These are phyloP conservation scores for Panopea generosa DNA, from an alignment of 2,888 invertebrate genomes.

Conservation along the genomic window DNA sequence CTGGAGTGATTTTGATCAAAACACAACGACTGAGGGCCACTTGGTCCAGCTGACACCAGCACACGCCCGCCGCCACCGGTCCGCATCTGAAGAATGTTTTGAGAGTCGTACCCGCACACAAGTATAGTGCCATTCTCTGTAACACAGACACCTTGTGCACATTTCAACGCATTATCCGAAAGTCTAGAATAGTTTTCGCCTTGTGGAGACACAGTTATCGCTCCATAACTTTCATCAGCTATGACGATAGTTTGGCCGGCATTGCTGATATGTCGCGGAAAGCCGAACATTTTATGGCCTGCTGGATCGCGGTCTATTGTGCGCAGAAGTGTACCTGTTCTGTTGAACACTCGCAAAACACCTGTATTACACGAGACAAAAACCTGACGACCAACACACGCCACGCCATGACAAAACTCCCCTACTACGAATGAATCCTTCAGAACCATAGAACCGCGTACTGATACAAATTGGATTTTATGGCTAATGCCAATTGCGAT, in stretches of 20 bases:
- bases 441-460: not conserved
- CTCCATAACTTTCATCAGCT: constrained; percentile 18
- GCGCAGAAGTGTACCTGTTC: constrained; percentile 7
- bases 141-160: constrained; percentile 4
- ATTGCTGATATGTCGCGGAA: constrained; percentile 16
- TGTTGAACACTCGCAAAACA: constrained; percentile 16
- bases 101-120: not conserved
- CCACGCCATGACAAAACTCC: constrained; percentile 23
- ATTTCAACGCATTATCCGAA: not conserved
- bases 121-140: not conserved
- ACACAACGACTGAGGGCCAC: too few relatives aligned
- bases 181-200: not conserved
- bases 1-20: too few relatives aligned
- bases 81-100: not conserved
- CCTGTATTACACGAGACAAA: constrained; percentile 24
- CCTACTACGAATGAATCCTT: constrained; percentile 17
- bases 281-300: constrained; percentile 16
- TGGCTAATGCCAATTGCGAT: constrained; percentile 8
- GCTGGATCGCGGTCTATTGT: not conserved
- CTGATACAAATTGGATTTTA: constrained; percentile 25
- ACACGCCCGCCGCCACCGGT: too few relatives aligned
- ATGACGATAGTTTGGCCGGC: not conserved
- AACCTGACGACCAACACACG: constrained; percentile 3
- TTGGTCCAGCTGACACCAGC: too few relatives aligned
- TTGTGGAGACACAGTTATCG: not conserved